Evolutionary conservation across 2,797 vertebrate species (phyloP).

Genomic region (Scyliorhinus canicula): DNA sequence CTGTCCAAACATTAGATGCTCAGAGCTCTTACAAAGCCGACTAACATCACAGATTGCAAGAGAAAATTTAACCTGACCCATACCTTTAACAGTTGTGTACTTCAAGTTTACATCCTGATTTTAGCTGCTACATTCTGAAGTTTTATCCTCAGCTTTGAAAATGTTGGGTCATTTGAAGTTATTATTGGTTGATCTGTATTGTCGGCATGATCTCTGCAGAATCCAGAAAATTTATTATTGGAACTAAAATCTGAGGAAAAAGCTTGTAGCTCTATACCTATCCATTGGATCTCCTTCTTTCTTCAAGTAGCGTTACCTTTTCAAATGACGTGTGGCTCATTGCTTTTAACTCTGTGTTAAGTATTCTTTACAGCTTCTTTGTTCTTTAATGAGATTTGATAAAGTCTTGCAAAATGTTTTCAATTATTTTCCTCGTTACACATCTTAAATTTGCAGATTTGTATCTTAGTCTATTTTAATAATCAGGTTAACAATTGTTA

Average conservation of each 20-base stretch:
- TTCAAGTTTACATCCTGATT: not conserved
- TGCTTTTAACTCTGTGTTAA: not conserved
- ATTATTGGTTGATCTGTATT: not conserved
- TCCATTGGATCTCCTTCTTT: not conserved
- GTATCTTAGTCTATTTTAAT: not conserved
- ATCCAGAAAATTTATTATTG: not conserved
- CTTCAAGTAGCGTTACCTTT: not conserved
- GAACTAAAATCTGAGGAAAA: not conserved
- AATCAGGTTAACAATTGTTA: slow-evolving; percentile 13
- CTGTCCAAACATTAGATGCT: not conserved
- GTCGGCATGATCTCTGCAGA: not conserved
- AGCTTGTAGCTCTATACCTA: not conserved
- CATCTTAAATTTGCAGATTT: not conserved
- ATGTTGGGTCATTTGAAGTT: not conserved
- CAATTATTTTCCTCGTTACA: slow-evolving; percentile 18
- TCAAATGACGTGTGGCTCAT: not conserved
- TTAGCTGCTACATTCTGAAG: not conserved
- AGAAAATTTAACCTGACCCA: not conserved
- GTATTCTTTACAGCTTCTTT: not conserved
- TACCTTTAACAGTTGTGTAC: not conserved
- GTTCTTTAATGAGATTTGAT: not conserved
- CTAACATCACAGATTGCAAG: not conserved
- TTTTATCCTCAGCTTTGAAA: not conserved
- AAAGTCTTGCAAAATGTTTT: not conserved
- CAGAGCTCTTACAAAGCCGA: not conserved